Conservation (phyloP, 2,113 vertebrate genomes). For the Dolichotis patagonum region DNA sequence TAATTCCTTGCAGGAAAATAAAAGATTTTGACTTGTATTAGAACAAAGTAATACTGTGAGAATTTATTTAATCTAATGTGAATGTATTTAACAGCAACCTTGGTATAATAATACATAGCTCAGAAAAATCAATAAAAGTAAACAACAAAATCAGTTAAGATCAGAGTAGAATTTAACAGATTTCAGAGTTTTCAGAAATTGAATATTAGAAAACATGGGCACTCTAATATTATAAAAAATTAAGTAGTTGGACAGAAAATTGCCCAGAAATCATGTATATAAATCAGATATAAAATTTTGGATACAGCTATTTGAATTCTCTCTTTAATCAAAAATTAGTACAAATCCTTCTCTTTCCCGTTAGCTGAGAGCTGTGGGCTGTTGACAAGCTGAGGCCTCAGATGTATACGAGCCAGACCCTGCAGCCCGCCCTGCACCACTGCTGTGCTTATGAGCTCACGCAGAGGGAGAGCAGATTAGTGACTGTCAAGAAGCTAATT, state of each 20-base stretch:
- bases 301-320: neutral
- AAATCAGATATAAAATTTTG: neutral
- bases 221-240: neutral
- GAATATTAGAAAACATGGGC: neutral
- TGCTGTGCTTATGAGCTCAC: neutral
- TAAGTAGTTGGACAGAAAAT: conserved; percentile 33
- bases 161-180: neutral
- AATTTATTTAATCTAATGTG: neutral
- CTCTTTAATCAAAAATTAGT: neutral
- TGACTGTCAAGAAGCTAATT: conserved; percentile 1
- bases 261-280: neutral
- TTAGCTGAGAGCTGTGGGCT: neutral
- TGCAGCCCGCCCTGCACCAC: neutral
- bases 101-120: neutral
- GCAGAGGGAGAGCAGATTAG: neutral
- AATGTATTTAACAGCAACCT: neutral
- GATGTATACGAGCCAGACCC: neutral
- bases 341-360: neutral
- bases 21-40: neutral
- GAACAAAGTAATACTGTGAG: conserved; percentile 29
- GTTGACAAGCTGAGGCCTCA: neutral
- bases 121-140: neutral
- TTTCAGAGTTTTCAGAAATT: neutral
- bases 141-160: neutral
- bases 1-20: neutral